A percentile compares a stretch with the other conserved stretches of the same genome.
Evolutionary conservation across 2,113 vertebrate genomes (phyloP).

Genomic region (Elephantulus edwardii): DNA sequence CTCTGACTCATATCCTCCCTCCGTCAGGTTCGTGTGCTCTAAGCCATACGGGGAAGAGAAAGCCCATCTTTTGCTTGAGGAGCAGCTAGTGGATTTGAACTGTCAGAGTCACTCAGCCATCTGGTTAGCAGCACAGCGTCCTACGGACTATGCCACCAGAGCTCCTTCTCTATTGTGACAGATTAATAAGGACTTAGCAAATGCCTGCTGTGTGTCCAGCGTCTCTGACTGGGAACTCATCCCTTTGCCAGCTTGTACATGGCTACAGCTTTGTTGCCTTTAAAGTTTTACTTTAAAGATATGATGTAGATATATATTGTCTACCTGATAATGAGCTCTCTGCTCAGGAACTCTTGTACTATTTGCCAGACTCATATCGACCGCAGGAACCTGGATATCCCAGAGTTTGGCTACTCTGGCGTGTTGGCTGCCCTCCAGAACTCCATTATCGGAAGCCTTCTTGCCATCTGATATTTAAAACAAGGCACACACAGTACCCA

Average conservation of each 20-base stretch:
- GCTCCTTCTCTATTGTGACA: conserved; percentile 23
- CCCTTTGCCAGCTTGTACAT: background rate
- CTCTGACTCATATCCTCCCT: too few relatives aligned
- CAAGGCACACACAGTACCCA: conserved; percentile 28
- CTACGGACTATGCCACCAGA: too few relatives aligned
- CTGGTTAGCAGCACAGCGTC: too few relatives aligned
- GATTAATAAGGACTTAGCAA: conserved; percentile 26
- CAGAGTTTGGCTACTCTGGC: conserved; percentile 1
- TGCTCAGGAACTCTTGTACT: conserved; percentile 14
- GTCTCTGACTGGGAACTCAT: background rate
- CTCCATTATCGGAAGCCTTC: conserved; percentile 37
- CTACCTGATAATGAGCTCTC: background rate
- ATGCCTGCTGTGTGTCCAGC: background rate
- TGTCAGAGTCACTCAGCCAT: too few relatives aligned
- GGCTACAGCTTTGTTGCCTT: background rate
- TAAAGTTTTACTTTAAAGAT: conserved; percentile 39
- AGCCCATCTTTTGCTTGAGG: too few relatives aligned
- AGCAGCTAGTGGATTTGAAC: too few relatives aligned
- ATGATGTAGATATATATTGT: background rate
- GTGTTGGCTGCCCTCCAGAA: conserved; percentile 31
- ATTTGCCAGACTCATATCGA: background rate
- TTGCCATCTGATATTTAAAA: conserved; percentile 61
- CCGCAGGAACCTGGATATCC: conserved; percentile 4
- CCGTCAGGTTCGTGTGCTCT: too few relatives aligned
- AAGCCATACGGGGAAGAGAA: too few relatives aligned